A percentile compares a stretch with the other conserved stretches of the same genome.
phyloP scores from a whole-genome alignment of 2,113 vertebrate species.

The Pseudopodoces humilis region DNA sequence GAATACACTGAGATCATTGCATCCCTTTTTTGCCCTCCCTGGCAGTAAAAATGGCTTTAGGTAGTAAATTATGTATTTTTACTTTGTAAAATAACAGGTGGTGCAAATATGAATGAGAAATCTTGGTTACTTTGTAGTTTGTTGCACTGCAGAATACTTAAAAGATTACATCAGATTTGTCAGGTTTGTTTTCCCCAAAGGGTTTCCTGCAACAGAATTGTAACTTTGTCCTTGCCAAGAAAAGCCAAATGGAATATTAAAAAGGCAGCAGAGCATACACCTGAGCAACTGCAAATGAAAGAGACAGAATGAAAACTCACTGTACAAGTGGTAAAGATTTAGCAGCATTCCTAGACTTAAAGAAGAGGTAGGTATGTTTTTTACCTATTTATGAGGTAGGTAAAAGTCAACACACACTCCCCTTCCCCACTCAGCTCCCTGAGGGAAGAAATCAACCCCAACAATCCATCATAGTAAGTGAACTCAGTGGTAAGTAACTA shows the following conservation, averaged over 20 bases:
- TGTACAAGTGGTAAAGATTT: not conserved
- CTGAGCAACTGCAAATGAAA: not conserved
- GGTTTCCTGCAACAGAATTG: not conserved
- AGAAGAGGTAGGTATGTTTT: not conserved
- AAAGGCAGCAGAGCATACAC: not conserved
- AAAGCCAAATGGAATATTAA: not conserved
- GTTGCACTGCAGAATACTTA: not conserved
- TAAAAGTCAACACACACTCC: not conserved
- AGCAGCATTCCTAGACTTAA: not conserved
- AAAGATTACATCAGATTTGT: not conserved
- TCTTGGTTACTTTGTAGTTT: not conserved
- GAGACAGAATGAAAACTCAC: not conserved
- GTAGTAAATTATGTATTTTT: not conserved
- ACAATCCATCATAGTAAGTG: not conserved
- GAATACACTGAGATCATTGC: not conserved
- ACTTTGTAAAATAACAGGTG: not conserved
- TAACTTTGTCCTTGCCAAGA: conserved; percentile 21
- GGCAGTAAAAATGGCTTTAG: not conserved
- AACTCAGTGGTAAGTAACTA: not conserved
- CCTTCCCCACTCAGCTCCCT: too few species aligned
- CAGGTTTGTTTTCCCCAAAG: not conserved
- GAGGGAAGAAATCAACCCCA: not conserved
- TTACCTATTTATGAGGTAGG: not conserved
- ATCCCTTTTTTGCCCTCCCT: not conserved
- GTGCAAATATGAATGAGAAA: not conserved